These are phyloP conservation scores for Cantharis lateralis DNA, from an alignment of 2,888 invertebrate genomes.

Conservation along the genomic window DNA sequence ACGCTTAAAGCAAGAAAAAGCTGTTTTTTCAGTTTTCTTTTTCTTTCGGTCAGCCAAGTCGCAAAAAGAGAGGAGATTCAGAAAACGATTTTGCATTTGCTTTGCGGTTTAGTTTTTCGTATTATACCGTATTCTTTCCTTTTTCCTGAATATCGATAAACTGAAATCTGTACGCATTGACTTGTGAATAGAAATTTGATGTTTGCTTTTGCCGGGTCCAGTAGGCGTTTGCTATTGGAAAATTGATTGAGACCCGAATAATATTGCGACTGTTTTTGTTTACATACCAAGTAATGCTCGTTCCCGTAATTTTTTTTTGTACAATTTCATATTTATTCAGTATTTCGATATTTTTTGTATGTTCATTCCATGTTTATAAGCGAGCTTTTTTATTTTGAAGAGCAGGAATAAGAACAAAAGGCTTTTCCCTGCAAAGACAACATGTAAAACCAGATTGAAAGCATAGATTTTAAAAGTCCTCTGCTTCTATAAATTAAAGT, in stretches of 20 bases:
- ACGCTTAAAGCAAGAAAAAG: conserved; percentile 13
- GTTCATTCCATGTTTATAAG: neutral
- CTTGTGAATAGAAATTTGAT: conserved; percentile 29
- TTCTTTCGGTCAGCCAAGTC: conserved; percentile 4
- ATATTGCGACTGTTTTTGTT: conserved; percentile 31
- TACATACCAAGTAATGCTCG: conserved; percentile 7
- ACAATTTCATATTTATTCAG: neutral
- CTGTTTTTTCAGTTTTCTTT: conserved; percentile 9
- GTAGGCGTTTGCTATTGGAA: conserved; percentile 22
- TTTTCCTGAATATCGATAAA: conserved; percentile 19
- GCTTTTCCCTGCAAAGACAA: neutral
- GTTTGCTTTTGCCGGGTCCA: conserved; percentile 26
- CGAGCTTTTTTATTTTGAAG: neutral
- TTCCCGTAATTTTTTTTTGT: neutral
- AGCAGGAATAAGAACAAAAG: neutral
- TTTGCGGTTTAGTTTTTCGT: conserved; percentile 1
- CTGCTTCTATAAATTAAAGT: neutral
- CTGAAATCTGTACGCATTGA: conserved; percentile 31
- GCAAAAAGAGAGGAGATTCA: conserved; percentile 9
- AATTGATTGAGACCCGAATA: conserved; percentile 28
- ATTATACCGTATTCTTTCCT: neutral
- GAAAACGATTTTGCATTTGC: conserved; percentile 21
- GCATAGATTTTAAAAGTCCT: neutral
- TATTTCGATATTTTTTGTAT: neutral
- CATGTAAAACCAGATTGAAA: neutral